phyloP scores from a whole-genome alignment of 2,113 vertebrate species.

The Prionailurus bengalensis region DNA sequence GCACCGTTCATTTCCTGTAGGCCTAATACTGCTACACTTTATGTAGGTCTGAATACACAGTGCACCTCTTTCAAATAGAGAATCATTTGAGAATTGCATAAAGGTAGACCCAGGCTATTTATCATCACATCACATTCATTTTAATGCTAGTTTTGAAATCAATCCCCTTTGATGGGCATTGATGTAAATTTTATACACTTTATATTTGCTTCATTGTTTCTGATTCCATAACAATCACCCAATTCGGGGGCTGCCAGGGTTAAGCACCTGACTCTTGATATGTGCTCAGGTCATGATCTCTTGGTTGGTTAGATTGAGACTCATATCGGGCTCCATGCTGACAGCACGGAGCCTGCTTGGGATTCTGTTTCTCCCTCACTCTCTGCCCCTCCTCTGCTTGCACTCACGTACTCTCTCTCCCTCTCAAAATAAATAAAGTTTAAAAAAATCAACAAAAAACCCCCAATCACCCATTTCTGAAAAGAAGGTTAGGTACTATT shows the following conservation, averaged over 20 bases:
- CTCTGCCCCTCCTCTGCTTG: too few species aligned
- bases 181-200: not conserved
- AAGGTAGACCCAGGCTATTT: not conserved
- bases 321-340: too few species aligned
- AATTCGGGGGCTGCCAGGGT: too few species aligned
- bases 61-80: not conserved
- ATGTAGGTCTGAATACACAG: not conserved
- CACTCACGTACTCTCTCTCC: too few species aligned
- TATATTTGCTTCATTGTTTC: slow-evolving; percentile 4
- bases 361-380: too few species aligned
- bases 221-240: not conserved
- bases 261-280: too few species aligned
- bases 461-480: not conserved
- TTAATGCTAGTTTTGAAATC: not conserved
- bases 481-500: not conserved
- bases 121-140: not conserved
- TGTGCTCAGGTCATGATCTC: too few species aligned
- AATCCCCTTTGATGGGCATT: not conserved
- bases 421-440: too few species aligned
- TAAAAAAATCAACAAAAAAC: too few species aligned
- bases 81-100: not conserved
- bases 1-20: not conserved
- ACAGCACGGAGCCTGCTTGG: too few species aligned
- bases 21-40: fast-evolving
- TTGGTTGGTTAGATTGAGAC: too few species aligned